Base-by-base conservation (phyloP, 2,797 vertebrate genomes). In the Myotis myotis region DNA sequence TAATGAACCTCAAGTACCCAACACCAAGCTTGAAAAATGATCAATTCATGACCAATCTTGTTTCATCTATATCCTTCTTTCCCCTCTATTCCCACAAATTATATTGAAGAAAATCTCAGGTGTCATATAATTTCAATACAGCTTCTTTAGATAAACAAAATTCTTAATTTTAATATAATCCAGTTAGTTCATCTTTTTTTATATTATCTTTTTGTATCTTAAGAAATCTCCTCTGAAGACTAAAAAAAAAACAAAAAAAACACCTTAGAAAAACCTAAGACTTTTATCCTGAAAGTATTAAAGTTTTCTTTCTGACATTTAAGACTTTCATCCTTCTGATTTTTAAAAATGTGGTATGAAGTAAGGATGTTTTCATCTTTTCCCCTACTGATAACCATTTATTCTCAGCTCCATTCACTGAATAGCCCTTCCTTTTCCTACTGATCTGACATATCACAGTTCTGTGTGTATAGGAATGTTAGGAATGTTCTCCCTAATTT, bases 351-450 rank as follows among this genome's bases (percentile, higher is more conserved):
- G 15, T 23, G 2, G 23, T 82, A 82, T 44, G 30, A 87, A 72
- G 70, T 76, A 70, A 51, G 62, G 23, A 53, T n/a, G 20, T 62
- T 88, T 91, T 75, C 30, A 51, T 80, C 47, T 78, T 84, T 72
- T 49, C 49, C 89, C 55, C 80, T 79, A 83, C 60, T n/a, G 82
- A 87, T 74, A 93, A 71, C 19, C 53, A 87, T 71, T 86, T 49
- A 41, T 68, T 62, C 41, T 89, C 51, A 28, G 25, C 36, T 91
- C 60, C 30, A 53, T 38, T 55, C 41, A 76, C 30, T 53, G 60
- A 90, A 38, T 30, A 87, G 33, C 28, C 12, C 68, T 62, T 85
- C 51, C 20, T 53, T 44, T 84, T 71, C 68, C 88, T 90, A 92
- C 11, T 49, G 30, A 66, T 55, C 30, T 41, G 30, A 36, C 11